Conservation (phyloP, 2,888 invertebrate species). For the Cheilosia pagana region DNA sequence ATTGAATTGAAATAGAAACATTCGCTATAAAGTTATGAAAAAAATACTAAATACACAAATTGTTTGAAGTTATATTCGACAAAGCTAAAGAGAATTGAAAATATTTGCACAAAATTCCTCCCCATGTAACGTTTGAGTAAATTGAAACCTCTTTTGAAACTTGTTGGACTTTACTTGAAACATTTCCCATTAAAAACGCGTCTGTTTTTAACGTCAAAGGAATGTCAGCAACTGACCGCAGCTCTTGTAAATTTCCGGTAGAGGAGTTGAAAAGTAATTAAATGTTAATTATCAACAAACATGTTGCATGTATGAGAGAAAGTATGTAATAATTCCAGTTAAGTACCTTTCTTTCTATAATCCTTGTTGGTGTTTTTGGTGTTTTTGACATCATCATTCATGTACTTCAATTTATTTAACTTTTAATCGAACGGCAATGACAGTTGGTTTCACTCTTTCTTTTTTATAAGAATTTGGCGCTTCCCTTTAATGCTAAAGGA, state of each 20-base stretch:
- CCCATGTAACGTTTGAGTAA: background rate
- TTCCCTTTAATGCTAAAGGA: no score
- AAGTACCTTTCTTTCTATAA: background rate
- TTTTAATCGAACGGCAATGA: no score
- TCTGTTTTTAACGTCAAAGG: background rate
- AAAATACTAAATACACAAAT: no score
- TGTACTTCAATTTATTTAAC: background rate
- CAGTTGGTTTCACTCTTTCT: no score
- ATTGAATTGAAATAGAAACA: no score
- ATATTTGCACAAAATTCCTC: no score
- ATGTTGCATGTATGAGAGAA: background rate
- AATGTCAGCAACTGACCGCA: background rate
- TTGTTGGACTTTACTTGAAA: background rate
- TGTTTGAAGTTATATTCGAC: no score
- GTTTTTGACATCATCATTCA: background rate
- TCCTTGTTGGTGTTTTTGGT: background rate
- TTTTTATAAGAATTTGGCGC: no score
- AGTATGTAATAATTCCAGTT: background rate
- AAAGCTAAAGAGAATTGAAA: no score
- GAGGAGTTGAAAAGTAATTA: slow-evolving; percentile 4
- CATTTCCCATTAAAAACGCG: background rate
- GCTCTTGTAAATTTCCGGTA: background rate
- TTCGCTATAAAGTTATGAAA: no score
- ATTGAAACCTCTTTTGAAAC: no score
- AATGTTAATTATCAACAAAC: background rate